Conservation (phyloP, 2,888 invertebrate genomes). For the Pantelozetes paolii region DNA sequence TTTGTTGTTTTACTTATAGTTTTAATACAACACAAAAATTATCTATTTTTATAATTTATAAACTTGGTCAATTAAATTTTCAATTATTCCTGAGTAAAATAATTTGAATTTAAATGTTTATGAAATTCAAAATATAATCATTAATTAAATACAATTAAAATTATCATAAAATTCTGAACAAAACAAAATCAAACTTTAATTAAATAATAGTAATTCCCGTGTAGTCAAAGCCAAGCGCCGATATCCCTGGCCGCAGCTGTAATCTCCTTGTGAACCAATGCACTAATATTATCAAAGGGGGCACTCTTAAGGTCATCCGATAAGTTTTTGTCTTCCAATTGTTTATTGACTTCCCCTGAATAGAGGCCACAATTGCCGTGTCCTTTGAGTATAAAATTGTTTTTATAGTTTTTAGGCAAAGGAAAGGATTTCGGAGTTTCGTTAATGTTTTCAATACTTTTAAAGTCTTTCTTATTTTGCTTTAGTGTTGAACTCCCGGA, state of each 20-base stretch:
- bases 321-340: neutral
- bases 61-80: no score
- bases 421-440: constrained; percentile 42
- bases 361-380: constrained; percentile 47
- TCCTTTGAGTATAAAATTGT: constrained; percentile 45
- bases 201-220: no score
- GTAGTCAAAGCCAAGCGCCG: constrained; percentile 46
- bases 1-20: no score
- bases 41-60: no score
- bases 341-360: constrained; percentile 39
- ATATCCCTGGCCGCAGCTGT: constrained; percentile 46
- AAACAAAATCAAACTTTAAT: no score
- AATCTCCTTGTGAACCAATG: constrained; percentile 47
- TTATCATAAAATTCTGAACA: no score
- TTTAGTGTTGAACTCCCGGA: constrained; percentile 29
- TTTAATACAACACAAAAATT: no score
- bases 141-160: no score
- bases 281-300: constrained; percentile 41
- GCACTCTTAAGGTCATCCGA: constrained; percentile 38
- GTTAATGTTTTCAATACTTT: constrained; percentile 23
- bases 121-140: no score
- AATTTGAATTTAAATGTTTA: no score
- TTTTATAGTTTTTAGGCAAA: constrained; percentile 46
- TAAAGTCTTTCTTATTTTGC: constrained; percentile 14
- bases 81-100: no score